These are phyloP conservation scores for Naso thynnoides DNA, from an alignment of 2,797 vertebrate species.

Conservation along the genomic window DNA sequence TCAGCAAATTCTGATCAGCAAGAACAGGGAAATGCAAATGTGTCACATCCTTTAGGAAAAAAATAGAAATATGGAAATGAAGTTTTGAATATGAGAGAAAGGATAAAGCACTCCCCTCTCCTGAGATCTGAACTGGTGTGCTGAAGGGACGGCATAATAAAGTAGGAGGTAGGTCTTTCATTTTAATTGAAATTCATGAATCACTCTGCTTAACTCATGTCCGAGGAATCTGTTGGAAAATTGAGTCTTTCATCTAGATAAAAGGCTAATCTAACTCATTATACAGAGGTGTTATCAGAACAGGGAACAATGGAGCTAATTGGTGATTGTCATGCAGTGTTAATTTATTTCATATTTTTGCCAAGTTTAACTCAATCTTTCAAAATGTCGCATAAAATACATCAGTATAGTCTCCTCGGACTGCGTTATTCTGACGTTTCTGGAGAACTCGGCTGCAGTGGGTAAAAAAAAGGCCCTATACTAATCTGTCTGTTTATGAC, in stretches of 20 bases:
- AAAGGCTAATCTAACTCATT: conserved; percentile 89
- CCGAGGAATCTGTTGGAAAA: conserved; percentile 85
- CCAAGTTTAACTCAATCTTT: conserved; percentile 63
- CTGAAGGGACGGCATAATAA: conserved; percentile 82
- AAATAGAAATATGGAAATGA: conserved; percentile 81
- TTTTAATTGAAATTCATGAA: conserved; percentile 90
- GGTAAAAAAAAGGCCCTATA: conserved; percentile 5
- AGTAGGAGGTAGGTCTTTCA: conserved; percentile 83
- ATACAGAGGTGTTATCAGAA: conserved; percentile 86
- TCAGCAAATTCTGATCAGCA: conserved; percentile 86
- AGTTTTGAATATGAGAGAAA: conserved; percentile 80
- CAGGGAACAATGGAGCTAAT: conserved; percentile 85
- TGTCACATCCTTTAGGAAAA: conserved; percentile 77
- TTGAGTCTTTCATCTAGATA: conserved; percentile 88
- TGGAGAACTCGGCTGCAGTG: conserved; percentile 15
- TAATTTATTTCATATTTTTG: conserved; percentile 80
- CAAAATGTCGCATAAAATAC: conserved; percentile 60
- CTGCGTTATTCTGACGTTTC: conserved; percentile 30
- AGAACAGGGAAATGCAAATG: conserved; percentile 82
- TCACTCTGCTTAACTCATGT: conserved; percentile 84
- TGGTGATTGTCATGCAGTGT: conserved; percentile 82
- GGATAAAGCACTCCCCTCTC: conserved; percentile 79
- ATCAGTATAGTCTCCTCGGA: conserved; percentile 35
- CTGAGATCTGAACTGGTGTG: conserved; percentile 79
- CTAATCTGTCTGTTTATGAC: conserved; percentile 44